These are phyloP conservation scores for Chirona hameri DNA, from an alignment of 2,888 invertebrate species.

Conservation along the genomic window DNA sequence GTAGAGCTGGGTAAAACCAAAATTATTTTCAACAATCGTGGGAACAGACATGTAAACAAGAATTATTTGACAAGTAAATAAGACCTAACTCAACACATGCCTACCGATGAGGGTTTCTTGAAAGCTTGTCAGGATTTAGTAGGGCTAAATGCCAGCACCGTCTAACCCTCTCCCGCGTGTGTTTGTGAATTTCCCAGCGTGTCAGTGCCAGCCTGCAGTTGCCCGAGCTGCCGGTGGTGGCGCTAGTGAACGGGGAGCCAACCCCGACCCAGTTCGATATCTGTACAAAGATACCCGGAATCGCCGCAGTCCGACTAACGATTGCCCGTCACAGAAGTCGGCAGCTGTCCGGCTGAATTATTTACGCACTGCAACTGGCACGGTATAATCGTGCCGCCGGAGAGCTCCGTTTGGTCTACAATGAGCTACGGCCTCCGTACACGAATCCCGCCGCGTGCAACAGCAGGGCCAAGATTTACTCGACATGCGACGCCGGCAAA, in stretches of 20 bases:
- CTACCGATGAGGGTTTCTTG: too few species aligned
- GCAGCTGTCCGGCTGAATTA: not conserved
- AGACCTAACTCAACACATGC: too few species aligned
- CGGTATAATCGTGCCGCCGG: not conserved
- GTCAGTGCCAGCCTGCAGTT: not conserved
- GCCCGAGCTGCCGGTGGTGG: not conserved
- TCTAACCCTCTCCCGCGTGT: not conserved
- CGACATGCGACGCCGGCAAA: conserved; percentile 3
- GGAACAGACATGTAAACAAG: too few species aligned
- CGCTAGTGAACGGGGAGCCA: not conserved
- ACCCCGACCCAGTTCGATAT: not conserved
- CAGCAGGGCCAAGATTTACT: not conserved
- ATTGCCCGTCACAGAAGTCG: not conserved
- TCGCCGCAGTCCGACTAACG: not conserved
- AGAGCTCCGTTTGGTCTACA: not conserved
- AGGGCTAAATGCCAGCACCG: not conserved
- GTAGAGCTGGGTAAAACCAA: too few species aligned
- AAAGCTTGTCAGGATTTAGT: not conserved
- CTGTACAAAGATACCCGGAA: not conserved
- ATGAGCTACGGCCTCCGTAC: not conserved
- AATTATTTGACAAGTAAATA: too few species aligned
- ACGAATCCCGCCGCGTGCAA: not conserved
- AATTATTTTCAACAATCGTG: too few species aligned
- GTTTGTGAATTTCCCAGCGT: not conserved
- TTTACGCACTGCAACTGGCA: not conserved